Evolutionary conservation across 2,888 invertebrate genomes (phyloP).

Genomic region (Chymomyza amoena): DNA sequence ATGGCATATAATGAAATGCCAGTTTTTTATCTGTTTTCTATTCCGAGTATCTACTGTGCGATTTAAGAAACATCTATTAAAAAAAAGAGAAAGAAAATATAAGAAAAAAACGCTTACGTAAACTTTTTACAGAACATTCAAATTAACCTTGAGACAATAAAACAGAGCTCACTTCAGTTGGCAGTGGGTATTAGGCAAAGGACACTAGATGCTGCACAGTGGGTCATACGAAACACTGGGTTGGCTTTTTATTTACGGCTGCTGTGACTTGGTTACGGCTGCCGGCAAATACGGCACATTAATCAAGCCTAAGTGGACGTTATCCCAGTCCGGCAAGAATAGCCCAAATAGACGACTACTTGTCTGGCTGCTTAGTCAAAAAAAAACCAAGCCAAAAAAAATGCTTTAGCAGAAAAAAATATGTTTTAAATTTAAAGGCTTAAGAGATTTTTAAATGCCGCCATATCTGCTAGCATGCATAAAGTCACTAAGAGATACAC

Average conservation of each 20-base stretch:
- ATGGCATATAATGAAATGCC: no score
- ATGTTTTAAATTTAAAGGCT: neutral
- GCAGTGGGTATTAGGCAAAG: neutral
- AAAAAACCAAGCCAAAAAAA: neutral
- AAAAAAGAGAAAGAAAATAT: neutral
- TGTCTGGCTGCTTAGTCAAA: neutral
- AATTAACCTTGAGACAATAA: slow-evolving; percentile 69
- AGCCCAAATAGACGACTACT: slow-evolving; percentile 12
- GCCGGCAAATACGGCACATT: slow-evolving; percentile 49
- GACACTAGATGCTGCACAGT: slow-evolving; percentile 5
- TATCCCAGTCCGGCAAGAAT: slow-evolving; percentile 41
- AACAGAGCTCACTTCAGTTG: slow-evolving; percentile 37
- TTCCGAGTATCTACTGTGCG: no score
- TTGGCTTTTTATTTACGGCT: slow-evolving; percentile 37
- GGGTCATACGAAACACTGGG: slow-evolving; percentile 8
- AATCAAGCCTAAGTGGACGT: slow-evolving; percentile 66
- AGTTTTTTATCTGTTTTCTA: no score
- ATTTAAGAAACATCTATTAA: neutral
- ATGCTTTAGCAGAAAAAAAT: neutral
- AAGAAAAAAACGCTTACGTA: neutral
- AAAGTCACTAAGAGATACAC: neutral
- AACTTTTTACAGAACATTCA: slow-evolving; percentile 46
- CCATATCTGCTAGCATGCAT: neutral
- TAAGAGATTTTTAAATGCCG: neutral
- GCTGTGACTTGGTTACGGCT: slow-evolving; percentile 10